Base-by-base conservation (phyloP, 2,888 invertebrate genomes). In the Drosophila dives region DNA sequence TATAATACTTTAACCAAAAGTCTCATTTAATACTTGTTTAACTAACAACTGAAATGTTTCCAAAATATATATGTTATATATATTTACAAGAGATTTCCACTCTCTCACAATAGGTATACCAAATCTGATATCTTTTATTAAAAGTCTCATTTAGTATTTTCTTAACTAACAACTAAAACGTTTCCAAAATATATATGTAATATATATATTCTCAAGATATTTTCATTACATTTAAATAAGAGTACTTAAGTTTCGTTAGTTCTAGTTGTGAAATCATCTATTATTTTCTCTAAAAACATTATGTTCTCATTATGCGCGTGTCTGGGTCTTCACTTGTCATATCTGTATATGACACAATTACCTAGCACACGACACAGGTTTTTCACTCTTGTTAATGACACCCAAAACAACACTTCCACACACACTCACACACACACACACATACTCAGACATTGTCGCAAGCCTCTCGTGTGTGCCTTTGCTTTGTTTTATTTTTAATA, bases 301-400 rank as follows among this genome's bases (percentile, higher is more conserved):
- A 61, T 75, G 61, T 64, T 65, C 81, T 74, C 86, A 85, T 88
- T 83, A 82, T 70, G 70, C 70, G 64, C 64, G 83, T 77, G 80
- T 71, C 70, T 77, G 51, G 20, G 40, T 59, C 79, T 63, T 20
- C 49, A 48, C 59, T 59, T 63, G 59, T 66, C 65, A 53, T 65
- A 53, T 65, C 59, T 67, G 69, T 71, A 74, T 69, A 71, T 86
- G 89, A 85, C 85, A 85, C 89, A 85, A 87, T 85, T 89, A 89
- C 89, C 85, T 80, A 87, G 80, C 75, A 75, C 73, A 82, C 87
- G 75, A 80, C 80, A 80, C 88, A 85, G 75, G 89, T 80, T 81
- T 87, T 87, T 75, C 80, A 85, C 88, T 85, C 64, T 77, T 77
- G 62, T 80, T 89, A 85, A 85, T 85, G 87, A 70, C 86, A 71